Conservation (phyloP, 2,797 vertebrate genomes). For the Semotilus atromaculatus region DNA sequence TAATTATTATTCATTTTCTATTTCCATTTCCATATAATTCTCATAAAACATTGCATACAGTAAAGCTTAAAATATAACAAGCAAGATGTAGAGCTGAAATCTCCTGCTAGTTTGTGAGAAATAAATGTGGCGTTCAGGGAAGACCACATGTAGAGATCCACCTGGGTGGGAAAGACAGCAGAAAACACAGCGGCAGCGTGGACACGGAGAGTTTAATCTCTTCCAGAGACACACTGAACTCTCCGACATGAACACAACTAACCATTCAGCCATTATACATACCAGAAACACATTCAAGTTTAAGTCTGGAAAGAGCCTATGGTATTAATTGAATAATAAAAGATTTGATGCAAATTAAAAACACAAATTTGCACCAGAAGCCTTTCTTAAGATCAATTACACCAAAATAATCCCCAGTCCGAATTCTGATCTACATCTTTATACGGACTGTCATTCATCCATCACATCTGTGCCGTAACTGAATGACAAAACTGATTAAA, state of each 20-base stretch:
- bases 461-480: constrained; percentile 85
- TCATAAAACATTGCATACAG: background rate
- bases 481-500: constrained; percentile 85
- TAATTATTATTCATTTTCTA: background rate
- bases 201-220: constrained; percentile 83
- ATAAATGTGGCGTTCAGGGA: constrained; percentile 44
- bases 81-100: background rate
- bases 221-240: constrained; percentile 81
- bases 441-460: constrained; percentile 77
- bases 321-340: background rate
- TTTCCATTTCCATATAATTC: background rate
- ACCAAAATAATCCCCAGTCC: constrained; percentile 13
- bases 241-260: constrained; percentile 29
- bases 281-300: background rate
- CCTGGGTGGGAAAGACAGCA: constrained; percentile 86
- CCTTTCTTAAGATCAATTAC: constrained; percentile 34
- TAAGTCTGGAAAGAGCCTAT: background rate
- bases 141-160: constrained; percentile 83
- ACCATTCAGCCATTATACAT: background rate
- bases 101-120: constrained; percentile 12
- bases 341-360: background rate
- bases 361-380: background rate
- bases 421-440: constrained; percentile 58
- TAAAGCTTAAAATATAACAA: background rate
- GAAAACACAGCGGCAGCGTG: constrained; percentile 85